A percentile compares a stretch with the other conserved stretches of the same genome.
Evolutionary conservation across 1,140 invertebrate genomes (phyloP).

Genomic region (Pemphigus obesinymphae): DNA sequence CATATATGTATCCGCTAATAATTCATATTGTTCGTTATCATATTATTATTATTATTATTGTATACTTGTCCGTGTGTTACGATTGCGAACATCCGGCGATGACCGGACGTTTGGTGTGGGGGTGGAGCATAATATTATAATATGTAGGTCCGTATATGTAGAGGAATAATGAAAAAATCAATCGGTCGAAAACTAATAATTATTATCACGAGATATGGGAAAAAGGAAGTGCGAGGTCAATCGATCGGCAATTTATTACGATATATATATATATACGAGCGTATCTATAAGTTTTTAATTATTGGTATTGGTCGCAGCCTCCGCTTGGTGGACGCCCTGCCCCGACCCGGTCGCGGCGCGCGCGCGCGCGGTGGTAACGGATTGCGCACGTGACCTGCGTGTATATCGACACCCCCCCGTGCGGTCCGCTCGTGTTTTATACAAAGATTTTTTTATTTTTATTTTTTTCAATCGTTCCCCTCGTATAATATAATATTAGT

Average conservation of each 20-base stretch:
- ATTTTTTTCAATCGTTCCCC: not conserved
- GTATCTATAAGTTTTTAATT: conserved; percentile 3
- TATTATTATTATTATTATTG: not conserved
- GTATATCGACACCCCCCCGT: conserved; percentile 26
- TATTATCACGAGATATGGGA: not conserved
- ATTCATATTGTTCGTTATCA: no score
- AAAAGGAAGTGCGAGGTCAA: conserved; percentile 2
- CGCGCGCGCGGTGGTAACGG: not conserved
- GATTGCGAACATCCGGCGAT: not conserved
- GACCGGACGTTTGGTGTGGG: not conserved
- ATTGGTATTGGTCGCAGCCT: conserved; percentile 18
- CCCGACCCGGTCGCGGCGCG: not conserved
- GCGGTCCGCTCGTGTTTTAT: not conserved
- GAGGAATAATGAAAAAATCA: not conserved
- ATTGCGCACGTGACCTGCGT: conserved; percentile 29
- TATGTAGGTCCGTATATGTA: not conserved
- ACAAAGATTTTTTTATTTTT: not conserved
- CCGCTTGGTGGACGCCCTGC: no score
- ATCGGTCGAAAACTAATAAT: not conserved
- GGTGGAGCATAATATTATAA: not conserved
- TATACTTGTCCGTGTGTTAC: not conserved
- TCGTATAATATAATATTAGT: no score
- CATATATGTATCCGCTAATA: no score
- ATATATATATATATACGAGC: not conserved
- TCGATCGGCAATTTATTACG: conserved; percentile 17